Evolutionary conservation across 2,888 invertebrate species (phyloP).

Genomic region (Phyto melanocephala): DNA sequence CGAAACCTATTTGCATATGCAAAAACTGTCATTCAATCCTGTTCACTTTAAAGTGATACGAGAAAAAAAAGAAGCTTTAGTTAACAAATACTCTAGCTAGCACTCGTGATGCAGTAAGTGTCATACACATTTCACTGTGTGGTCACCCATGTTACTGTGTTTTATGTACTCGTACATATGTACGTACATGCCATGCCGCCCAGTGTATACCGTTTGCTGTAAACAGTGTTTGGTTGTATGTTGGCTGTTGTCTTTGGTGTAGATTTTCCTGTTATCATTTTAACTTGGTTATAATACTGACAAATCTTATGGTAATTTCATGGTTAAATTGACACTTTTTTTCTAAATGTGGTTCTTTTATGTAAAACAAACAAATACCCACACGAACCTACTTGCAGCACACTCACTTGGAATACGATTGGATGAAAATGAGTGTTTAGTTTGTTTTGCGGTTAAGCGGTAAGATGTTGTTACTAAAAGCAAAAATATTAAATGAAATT

Average conservation of each 20-base stretch:
- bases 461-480: slow-evolving; percentile 61
- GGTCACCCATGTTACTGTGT: slow-evolving; percentile 60
- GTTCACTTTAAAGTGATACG: neutral
- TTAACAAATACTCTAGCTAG: neutral
- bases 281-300: slow-evolving; percentile 65
- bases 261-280: slow-evolving; percentile 62
- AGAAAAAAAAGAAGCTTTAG: neutral
- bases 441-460: slow-evolving; percentile 50
- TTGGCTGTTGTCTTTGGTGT: slow-evolving; percentile 22
- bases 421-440: slow-evolving; percentile 9
- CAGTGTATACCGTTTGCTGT: neutral
- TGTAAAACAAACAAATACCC: slow-evolving; percentile 11
- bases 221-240: neutral
- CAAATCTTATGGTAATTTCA: slow-evolving; percentile 68
- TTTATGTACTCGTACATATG: slow-evolving; percentile 46
- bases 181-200: neutral
- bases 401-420: neutral
- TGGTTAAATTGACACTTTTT: slow-evolving; percentile 66
- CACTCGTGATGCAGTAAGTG: slow-evolving; percentile 32
- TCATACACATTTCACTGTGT: slow-evolving; percentile 57
- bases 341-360: slow-evolving; percentile 55
- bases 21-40: too few species aligned
- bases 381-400: slow-evolving; percentile 5
- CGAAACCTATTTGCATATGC: slow-evolving; percentile 19
- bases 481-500: slow-evolving; percentile 53